Evolutionary conservation across 2,797 vertebrate species (phyloP).

Genomic region (Tachyglossus aculeatus): DNA sequence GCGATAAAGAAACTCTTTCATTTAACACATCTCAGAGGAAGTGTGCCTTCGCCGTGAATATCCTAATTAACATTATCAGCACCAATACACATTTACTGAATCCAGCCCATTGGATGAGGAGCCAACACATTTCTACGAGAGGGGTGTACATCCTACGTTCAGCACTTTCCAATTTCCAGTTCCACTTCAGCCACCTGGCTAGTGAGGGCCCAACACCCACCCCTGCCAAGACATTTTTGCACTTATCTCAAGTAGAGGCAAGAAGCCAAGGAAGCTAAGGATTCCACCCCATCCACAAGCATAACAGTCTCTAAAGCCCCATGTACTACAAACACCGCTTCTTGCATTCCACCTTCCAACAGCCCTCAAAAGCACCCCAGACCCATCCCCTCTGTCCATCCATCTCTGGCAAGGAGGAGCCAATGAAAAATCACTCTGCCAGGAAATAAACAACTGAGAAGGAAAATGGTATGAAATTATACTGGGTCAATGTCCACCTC

Average conservation of each 20-base stretch:
- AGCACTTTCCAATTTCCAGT: not conserved
- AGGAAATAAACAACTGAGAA: conserved; percentile 34
- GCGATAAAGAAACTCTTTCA: not conserved
- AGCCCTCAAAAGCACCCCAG: conserved; percentile 17
- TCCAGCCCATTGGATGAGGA: not conserved
- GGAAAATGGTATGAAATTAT: conserved; percentile 44
- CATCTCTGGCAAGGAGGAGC: conserved; percentile 29
- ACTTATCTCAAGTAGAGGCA: not conserved
- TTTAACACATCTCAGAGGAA: not conserved
- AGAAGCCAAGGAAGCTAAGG: conserved; percentile 3
- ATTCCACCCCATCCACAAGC: not conserved
- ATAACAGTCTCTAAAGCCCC: not conserved
- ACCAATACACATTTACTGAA: not conserved
- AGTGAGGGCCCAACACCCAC: not conserved
- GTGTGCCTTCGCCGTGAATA: not conserved
- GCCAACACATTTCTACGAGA: not conserved
- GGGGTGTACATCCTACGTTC: not conserved
- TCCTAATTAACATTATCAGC: fast-evolving
- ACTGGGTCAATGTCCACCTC: conserved; percentile 28
- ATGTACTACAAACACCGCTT: not conserved
- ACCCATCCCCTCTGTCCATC: conserved; percentile 45
- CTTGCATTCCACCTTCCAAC: conserved; percentile 7
- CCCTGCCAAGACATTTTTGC: not conserved
- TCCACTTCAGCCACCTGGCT: not conserved
- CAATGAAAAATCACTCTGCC: conserved; percentile 39